A percentile compares a stretch with the other conserved stretches of the same genome.
Conservation (phyloP, 2,797 vertebrate genomes). For the Brotula barbata region DNA sequence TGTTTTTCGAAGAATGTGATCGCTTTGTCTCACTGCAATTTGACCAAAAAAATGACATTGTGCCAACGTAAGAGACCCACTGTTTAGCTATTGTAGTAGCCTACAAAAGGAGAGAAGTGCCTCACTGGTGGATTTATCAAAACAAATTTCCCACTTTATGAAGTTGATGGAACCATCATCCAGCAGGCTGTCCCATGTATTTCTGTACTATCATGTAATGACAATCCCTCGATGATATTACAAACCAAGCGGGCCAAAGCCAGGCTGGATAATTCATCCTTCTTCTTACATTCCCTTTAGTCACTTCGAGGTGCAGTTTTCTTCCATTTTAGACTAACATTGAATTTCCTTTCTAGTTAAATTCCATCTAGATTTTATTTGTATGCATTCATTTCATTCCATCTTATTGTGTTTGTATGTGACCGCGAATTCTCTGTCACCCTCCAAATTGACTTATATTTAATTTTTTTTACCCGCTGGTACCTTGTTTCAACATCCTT, state of each 20-base stretch:
- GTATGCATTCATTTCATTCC: slow-evolving; percentile 50
- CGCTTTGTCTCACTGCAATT: slow-evolving; percentile 22
- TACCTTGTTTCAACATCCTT: neutral
- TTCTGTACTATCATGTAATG: slow-evolving; percentile 9
- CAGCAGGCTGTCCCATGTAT: neutral
- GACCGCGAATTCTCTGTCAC: slow-evolving; percentile 56
- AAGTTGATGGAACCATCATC: neutral
- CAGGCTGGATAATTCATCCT: slow-evolving; percentile 31
- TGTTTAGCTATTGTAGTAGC: slow-evolving; percentile 28
- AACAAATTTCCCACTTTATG: neutral
- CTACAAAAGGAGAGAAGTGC: slow-evolving; percentile 62
- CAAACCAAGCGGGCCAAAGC: slow-evolving; percentile 32
- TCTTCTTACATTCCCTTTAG: slow-evolving; percentile 50
- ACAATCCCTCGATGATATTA: slow-evolving; percentile 8
- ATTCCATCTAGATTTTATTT: slow-evolving; percentile 20
- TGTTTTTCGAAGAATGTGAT: slow-evolving; percentile 29
- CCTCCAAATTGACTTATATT: neutral
- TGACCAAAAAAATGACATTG: slow-evolving; percentile 46
- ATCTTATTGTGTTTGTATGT: slow-evolving; percentile 40
- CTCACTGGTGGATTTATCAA: slow-evolving; percentile 49
- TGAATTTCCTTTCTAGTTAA: slow-evolving; percentile 17
- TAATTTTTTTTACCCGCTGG: slow-evolving; percentile 11
- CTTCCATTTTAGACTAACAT: slow-evolving; percentile 18
- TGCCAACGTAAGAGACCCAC: slow-evolving; percentile 54
- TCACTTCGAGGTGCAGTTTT: neutral